Conservation (phyloP, 2,888 invertebrate species). For the Scaptomyza reducta region DNA sequence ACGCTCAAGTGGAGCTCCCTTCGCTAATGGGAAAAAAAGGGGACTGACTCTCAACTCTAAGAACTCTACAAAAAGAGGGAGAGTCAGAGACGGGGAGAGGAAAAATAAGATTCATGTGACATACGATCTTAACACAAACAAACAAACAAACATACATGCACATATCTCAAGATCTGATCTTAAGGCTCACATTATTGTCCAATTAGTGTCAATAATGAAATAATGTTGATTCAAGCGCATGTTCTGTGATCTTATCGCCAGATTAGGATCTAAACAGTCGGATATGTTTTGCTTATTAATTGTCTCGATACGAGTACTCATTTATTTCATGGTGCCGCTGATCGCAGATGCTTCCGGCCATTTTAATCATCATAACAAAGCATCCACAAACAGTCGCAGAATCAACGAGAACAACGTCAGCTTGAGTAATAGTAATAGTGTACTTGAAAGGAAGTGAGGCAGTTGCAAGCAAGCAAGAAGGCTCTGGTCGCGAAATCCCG, state of each 20-base stretch:
- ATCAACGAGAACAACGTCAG: background rate
- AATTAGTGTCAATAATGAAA: slow-evolving; percentile 65
- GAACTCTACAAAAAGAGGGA: background rate
- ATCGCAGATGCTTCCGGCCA: slow-evolving; percentile 27
- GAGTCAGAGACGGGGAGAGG: background rate
- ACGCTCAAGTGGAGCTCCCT: slow-evolving; percentile 53
- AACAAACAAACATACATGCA: background rate
- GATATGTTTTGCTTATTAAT: slow-evolving; percentile 29
- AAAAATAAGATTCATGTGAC: slow-evolving; percentile 15
- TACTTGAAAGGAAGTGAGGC: background rate
- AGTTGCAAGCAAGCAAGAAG: too few species aligned
- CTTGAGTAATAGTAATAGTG: background rate
- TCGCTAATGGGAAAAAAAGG: slow-evolving; percentile 14
- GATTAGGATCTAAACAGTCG: slow-evolving; percentile 42
- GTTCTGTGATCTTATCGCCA: slow-evolving; percentile 46
- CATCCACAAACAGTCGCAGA: background rate
- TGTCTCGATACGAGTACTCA: background rate
- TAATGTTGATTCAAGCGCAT: slow-evolving; percentile 31
- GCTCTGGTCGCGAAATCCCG: too few species aligned
- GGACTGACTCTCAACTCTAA: background rate
- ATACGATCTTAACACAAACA: slow-evolving; percentile 9
- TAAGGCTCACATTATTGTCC: slow-evolving; percentile 55
- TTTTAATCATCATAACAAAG: slow-evolving; percentile 11
- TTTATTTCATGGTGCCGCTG: slow-evolving; percentile 23
- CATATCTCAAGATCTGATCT: slow-evolving; percentile 30